Evolutionary conservation across 2,113 vertebrate genomes (phyloP), one percentile per base, ranked within the genome.

Genomic region (Rynchops niger): DNA sequence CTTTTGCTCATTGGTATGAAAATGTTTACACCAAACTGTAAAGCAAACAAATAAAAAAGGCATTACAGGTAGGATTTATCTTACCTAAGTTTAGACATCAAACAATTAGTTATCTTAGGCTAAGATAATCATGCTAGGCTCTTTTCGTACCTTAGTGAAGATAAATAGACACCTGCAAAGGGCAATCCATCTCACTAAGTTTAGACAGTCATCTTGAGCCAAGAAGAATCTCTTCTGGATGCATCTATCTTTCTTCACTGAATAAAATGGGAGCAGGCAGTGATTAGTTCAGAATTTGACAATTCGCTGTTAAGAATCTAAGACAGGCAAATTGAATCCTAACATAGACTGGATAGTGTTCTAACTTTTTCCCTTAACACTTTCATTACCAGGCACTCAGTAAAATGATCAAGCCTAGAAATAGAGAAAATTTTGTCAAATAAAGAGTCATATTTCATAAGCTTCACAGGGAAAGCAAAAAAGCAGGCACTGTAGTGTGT

Each of bases 1-100:
- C 18, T 81, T 90, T 74, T 66, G 0, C 21, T 91, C 8, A 76
- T 92, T 79, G 74, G 5, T 52, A 65, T 76, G 34, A 86, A 92
- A 67, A 85, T 61, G 12, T 87, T 95, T 93, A 58, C 43, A 45
- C 34, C 12, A 20, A 74, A 79, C 55, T 58, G 22, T 61, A 83
- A 91, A 91, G 19, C 25, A 96, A 97, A 90, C 53, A 90, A 95
- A 91, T 91, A 27, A 86, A 83, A 88, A 95, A 71, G 4, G 9
- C 7, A 78, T 92, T 91, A 61, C 17, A 50, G 36, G 42, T 32
- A 65, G 56, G 7, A 82, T 91, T 94, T 94, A 56, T 96, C 74
- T 87, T 72, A 76, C 49, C 30, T 87, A 65, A 53, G 34, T 34
- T 95, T 91, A 91, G 70, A 90, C 61, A 85, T 49, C 32, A 69